Percentiles rank a stretch among this genome's conserved stretches.
Evolutionary conservation across 2,113 vertebrate species (phyloP).

Genomic region (Cairina moschata): DNA sequence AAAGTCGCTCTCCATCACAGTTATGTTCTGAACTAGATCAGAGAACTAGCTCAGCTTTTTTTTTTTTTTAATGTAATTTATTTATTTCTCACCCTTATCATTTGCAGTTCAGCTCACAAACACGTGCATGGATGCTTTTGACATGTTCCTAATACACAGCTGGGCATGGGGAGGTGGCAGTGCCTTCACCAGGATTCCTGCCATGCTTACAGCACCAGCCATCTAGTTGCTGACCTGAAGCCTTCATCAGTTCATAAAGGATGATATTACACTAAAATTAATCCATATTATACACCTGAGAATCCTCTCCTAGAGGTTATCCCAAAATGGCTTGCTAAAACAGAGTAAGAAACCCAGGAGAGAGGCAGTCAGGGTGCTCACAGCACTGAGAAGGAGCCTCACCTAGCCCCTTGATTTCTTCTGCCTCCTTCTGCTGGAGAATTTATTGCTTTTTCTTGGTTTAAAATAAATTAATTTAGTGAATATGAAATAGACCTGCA

Average conservation of each 20-base stretch:
- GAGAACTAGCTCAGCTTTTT: neutral
- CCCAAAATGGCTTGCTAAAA: neutral
- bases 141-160: too few relatives aligned
- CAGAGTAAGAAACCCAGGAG: neutral
- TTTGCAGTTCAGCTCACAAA: neutral
- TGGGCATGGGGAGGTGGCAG: neutral
- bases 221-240: neutral
- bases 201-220: neutral
- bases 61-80: neutral
- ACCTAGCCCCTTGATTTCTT: neutral
- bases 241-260: neutral
- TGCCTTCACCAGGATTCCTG: neutral
- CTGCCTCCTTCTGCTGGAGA: neutral
- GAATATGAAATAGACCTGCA: neutral
- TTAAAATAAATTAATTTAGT: neutral
- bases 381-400: neutral
- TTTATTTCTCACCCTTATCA: neutral
- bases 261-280: neutral
- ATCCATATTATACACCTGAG: neutral
- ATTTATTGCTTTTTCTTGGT: neutral
- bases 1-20: too few relatives aligned
- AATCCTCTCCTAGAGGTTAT: neutral
- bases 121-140: neutral
- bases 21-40: neutral
- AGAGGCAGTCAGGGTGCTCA: neutral